Percentiles rank a stretch among this genome's conserved stretches.
Evolutionary conservation across 2,888 invertebrate genomes (phyloP).

Genomic region (Tuta absoluta): DNA sequence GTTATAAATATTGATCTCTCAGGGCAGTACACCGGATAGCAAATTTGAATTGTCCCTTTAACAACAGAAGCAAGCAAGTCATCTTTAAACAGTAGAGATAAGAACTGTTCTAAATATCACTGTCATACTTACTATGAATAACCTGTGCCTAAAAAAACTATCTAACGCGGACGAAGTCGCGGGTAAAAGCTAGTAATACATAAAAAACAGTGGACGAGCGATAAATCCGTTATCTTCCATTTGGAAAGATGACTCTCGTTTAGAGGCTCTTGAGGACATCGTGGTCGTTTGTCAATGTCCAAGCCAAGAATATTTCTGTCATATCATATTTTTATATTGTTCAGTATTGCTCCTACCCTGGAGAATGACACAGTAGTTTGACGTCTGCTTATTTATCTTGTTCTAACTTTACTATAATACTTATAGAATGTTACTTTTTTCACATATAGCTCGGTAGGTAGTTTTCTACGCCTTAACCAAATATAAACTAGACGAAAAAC

Average conservation of each 20-base stretch:
- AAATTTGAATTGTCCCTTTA: no score
- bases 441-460: not conserved
- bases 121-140: no score
- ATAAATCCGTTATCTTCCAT: slow-evolving; percentile 2
- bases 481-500: not conserved
- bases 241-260: slow-evolving; percentile 7
- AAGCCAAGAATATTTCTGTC: not conserved
- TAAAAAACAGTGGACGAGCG: not conserved
- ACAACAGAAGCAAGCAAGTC: no score
- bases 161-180: no score
- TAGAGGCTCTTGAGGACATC: not conserved
- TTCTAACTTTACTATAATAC: no score
- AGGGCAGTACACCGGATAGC: no score
- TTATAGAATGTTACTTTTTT: not conserved
- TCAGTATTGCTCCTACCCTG: not conserved
- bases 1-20: no score
- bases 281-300: not conserved
- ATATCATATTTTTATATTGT: not conserved
- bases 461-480: not conserved
- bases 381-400: not conserved
- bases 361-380: not conserved
- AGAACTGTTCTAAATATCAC: no score
- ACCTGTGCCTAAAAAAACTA: no score
- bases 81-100: no score
- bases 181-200: no score